Evolutionary conservation across 2,888 invertebrate genomes (phyloP), one percentile per base, ranked within the genome.

Genomic region (Colostygia pectinataria): DNA sequence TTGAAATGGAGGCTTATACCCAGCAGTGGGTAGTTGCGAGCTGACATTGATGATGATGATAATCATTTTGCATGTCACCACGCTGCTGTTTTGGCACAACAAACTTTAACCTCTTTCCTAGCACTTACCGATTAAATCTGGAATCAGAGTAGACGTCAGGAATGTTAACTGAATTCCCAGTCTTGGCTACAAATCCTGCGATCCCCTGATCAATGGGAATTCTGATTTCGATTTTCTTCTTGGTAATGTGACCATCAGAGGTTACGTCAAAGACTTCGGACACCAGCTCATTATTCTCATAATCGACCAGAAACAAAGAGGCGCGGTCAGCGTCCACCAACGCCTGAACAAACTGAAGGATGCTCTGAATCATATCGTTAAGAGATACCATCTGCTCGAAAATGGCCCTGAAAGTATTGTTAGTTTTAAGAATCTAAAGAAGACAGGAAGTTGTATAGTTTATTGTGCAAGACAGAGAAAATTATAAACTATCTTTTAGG

Each of bases 321-420:
- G 96, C 96, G 23, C 96, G 83, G 71, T 97, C 97, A 0, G 97
- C 97, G 62, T 94, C 93, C 4, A 97, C 96, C 4, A 97, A 83
- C 31, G 93, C 91, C 74, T 96, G 96, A 0, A 96, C 96, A 71
- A 94, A 96, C 72, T 95, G 95, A 92, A 97, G 93, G 50, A 97
- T 95, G 73, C 95, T 95, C 76, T 95, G 93, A 23, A 97, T 95
- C 0, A 97, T 91, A 48, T 93, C 92, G 64, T 96, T 96, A 90
- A 96, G 93, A 58, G 95, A 95, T 34, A 95, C 94, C 92, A 97
- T 96, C 68, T 97, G 96, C 87, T 96, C 96, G 71, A 97, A 97
- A 70, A 97, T 95, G 5, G 95, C 95, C 76, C 96, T 96, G 80
- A 25, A 85, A 15, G n/a, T 15, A 27, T 13, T 3, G 1, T 4